Evolutionary conservation across 2,888 invertebrate genomes (phyloP).

Genomic region (Phytoseiulus persimilis): DNA sequence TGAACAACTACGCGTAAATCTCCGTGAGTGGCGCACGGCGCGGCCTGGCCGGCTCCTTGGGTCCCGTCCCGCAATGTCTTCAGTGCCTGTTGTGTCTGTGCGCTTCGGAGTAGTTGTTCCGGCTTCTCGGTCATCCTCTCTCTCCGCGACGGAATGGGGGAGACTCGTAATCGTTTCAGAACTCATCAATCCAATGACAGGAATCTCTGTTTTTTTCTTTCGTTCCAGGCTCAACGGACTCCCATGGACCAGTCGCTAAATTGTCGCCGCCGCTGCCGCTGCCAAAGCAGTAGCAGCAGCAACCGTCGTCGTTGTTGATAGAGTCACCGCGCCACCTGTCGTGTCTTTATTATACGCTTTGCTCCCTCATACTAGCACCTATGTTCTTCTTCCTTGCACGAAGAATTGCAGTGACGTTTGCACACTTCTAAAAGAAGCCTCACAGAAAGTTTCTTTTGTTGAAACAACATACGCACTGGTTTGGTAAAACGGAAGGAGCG

Average conservation of each 20-base stretch:
- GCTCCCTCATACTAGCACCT: conserved; percentile 5
- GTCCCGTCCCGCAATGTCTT: not conserved
- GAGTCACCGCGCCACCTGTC: conserved; percentile 5
- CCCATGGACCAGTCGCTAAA: not conserved
- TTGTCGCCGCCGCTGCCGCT: not conserved
- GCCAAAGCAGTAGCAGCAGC: not conserved
- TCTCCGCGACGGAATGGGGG: not conserved
- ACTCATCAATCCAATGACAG: not conserved
- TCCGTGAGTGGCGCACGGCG: not conserved
- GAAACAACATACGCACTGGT: not conserved
- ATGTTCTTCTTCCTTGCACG: not conserved
- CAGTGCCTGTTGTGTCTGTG: not conserved
- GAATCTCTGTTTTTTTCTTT: not conserved
- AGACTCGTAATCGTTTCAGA: not conserved
- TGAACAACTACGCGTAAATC: not conserved
- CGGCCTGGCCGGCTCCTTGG: not conserved
- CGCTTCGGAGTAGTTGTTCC: not conserved
- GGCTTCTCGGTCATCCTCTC: not conserved
- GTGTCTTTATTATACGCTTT: not conserved
- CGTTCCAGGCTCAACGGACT: not conserved
- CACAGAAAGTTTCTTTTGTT: not conserved
- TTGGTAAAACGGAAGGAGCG: not conserved
- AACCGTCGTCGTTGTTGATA: not conserved
- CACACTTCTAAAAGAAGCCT: not conserved
- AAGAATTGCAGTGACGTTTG: not conserved